Evolutionary conservation across 2,888 invertebrate genomes (phyloP).

Genomic region (Andrena hattorfiana): DNA sequence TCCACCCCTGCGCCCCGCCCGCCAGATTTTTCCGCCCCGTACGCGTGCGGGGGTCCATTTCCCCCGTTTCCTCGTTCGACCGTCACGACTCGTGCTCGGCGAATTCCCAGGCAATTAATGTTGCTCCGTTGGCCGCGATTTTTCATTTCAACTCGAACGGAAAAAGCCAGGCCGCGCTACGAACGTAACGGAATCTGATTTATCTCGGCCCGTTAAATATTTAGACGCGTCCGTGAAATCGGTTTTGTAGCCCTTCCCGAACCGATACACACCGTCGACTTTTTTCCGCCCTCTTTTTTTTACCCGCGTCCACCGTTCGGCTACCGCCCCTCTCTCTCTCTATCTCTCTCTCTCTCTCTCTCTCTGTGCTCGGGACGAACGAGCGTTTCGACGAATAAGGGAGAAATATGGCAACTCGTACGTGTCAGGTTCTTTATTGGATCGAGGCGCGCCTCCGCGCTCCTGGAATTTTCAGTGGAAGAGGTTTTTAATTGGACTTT

Average conservation of each 20-base stretch:
- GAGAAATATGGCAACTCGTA: constrained; percentile 43
- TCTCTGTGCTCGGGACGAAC: constrained; percentile 17
- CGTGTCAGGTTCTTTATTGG: constrained; percentile 50
- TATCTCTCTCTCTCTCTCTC: too few relatives aligned
- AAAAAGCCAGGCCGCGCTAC: constrained; percentile 13
- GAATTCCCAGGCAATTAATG: constrained; percentile 52
- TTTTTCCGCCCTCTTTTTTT: background rate
- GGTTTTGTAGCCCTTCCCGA: constrained; percentile 2
- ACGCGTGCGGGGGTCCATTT: background rate
- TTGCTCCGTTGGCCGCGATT: constrained; percentile 19
- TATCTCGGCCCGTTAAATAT: constrained; percentile 44
- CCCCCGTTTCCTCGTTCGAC: constrained; percentile 13
- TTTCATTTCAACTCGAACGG: constrained; percentile 11
- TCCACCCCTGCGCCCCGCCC: background rate
- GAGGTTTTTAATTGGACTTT: constrained; percentile 48
- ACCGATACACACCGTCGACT: background rate
- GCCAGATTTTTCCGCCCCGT: constrained; percentile 12
- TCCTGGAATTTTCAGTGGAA: constrained; percentile 23
- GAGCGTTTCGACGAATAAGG: constrained; percentile 47
- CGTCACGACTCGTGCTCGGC: constrained; percentile 12
- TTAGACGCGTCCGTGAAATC: constrained; percentile 24
- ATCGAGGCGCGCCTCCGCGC: constrained; percentile 4
- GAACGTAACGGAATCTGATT: constrained; percentile 33
- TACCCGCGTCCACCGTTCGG: background rate
- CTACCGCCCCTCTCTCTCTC: background rate